phyloP scores from a whole-genome alignment of 2,113 vertebrate genomes.

The Collichthys lucidus region DNA sequence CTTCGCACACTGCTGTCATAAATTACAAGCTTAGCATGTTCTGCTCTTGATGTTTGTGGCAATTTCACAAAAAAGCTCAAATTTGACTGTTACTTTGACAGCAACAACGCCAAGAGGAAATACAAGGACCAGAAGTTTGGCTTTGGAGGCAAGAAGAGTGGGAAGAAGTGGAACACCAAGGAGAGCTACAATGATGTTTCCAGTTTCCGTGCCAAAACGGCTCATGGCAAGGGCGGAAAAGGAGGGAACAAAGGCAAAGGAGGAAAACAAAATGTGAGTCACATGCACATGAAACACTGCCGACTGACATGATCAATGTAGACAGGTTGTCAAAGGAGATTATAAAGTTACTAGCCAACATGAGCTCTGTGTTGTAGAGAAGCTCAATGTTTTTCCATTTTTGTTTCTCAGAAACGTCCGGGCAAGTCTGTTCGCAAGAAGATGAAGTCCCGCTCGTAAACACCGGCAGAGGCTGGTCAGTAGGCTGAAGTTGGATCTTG shows the following conservation, averaged over 20 bases:
- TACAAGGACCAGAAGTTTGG: conserved; percentile 97
- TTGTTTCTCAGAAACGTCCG: conserved; percentile 90
- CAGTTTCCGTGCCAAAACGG: conserved; percentile 88
- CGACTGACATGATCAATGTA: background rate
- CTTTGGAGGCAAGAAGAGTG: conserved; percentile 97
- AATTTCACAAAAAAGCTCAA: background rate
- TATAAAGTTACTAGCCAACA: background rate
- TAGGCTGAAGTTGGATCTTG: conserved; percentile 29
- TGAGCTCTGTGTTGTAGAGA: background rate
- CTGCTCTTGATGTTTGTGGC: background rate
- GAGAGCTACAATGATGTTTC: conserved; percentile 94
- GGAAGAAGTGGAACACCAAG: conserved; percentile 95
- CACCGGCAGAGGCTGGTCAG: background rate
- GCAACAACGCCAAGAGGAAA: conserved; percentile 91
- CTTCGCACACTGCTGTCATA: background rate
- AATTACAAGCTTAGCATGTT: background rate
- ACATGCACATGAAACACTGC: background rate
- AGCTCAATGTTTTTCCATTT: background rate
- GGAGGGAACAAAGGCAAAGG: conserved; percentile 77
- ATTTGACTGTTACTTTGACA: conserved; percentile 64
- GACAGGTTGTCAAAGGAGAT: background rate
- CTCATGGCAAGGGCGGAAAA: conserved; percentile 86
- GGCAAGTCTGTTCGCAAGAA: conserved; percentile 92
- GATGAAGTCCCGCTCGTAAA: conserved; percentile 87
- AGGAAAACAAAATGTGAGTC: conserved; percentile 81